A percentile compares a stretch with the other conserved stretches of the same genome.
These are phyloP conservation scores for Venustaconcha ellipsiformis DNA, from an alignment of 1,140 invertebrate genomes.

Conservation along the genomic window DNA sequence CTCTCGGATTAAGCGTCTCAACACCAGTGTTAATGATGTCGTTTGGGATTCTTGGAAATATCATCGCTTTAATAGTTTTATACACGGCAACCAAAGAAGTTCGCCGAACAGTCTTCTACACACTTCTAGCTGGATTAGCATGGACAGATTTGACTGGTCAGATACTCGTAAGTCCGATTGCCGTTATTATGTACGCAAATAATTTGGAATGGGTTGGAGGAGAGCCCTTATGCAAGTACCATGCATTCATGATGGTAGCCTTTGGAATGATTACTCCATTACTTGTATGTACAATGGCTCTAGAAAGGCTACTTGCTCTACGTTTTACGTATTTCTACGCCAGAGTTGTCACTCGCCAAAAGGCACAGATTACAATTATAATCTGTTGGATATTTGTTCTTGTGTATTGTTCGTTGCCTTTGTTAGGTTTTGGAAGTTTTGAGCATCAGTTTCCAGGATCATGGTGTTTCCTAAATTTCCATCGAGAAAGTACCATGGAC, in stretches of 20 bases:
- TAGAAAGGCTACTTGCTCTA: constrained; percentile 67
- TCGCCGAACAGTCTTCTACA: constrained; percentile 67
- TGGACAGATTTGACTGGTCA: constrained; percentile 69
- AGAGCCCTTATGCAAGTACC: constrained; percentile 60
- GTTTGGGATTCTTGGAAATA: constrained; percentile 64
- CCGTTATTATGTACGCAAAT: constrained; percentile 66
- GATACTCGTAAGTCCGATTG: constrained; percentile 63
- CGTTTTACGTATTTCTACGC: constrained; percentile 68
- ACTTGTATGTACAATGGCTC: constrained; percentile 67
- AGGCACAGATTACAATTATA: constrained; percentile 55
- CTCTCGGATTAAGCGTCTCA: constrained; percentile 49
- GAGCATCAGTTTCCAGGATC: constrained; percentile 67
- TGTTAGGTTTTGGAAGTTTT: constrained; percentile 67
- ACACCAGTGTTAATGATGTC: constrained; percentile 56
- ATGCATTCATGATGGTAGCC: constrained; percentile 68
- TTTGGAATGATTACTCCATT: constrained; percentile 66
- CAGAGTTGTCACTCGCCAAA: constrained; percentile 51
- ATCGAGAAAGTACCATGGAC: constrained; percentile 56
- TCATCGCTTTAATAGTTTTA: constrained; percentile 64
- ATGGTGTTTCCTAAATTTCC: constrained; percentile 70
- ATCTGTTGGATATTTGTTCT: constrained; percentile 60
- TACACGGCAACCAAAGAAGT: constrained; percentile 54
- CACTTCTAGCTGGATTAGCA: constrained; percentile 64
- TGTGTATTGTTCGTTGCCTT: constrained; percentile 62
- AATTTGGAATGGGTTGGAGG: constrained; percentile 65